Evolutionary conservation across 2,797 vertebrate genomes (phyloP), one percentile per base, ranked within the genome.

Genomic region (Argyrosomus regius): DNA sequence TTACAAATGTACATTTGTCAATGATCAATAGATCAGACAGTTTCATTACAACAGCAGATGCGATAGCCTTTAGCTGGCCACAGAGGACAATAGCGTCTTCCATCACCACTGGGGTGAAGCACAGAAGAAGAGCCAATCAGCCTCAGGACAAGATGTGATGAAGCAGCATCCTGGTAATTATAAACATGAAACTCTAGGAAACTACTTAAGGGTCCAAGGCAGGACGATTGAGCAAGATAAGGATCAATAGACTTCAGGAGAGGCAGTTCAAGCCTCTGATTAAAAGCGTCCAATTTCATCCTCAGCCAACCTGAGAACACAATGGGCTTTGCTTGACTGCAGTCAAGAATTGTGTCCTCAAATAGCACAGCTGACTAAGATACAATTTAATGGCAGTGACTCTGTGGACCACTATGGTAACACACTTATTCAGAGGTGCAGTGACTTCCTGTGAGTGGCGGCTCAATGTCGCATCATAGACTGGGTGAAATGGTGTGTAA

Each of bases 131-230:
- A 75, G 66, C 65, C 85, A 81, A 66, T 82, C 73, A 57, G 68
- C 77, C 78, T 24, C 0, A 68, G 82, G 83, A 80, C 46, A 74
- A 39, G 48, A 72, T 50, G 88, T 84, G 87, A 89, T 82, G 28
- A 88, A 89, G 77, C 69, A 72, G 80, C 62, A 31, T 50, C 18
- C 63, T 66, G 69, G 76, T 86, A 81, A 89, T 85, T 81, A 82
- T n/a, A 88, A 87, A 87, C 69, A 82, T 73, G 39, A 76, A 84
- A 73, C 73, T 73, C 65, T 16, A 39, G 70, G 18, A 77, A 78
- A 80, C 39, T 9, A 78, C 75, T 83, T 20, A 24, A 73, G 48
- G 58, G 61, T 60, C 24, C 18, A 43, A 70, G 72, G 46, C 62
- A 31, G 49, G 49, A 62, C 9, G 5, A 84, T 56, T 3, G 4